These are phyloP conservation scores for Synaphobranchus kaupii DNA, from an alignment of 2,797 vertebrate species.

Conservation along the genomic window DNA sequence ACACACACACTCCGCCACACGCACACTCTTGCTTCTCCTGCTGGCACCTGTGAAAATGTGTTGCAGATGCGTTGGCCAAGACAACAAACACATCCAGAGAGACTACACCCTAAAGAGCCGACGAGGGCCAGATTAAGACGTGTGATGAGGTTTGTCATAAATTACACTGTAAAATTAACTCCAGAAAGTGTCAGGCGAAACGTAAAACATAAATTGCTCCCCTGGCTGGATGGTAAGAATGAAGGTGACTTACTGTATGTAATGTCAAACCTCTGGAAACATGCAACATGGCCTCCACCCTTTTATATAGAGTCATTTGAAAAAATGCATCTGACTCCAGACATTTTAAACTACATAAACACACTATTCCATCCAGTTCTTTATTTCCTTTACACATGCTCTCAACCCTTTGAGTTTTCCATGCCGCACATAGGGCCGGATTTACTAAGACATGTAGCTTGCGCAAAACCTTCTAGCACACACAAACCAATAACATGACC, in stretches of 20 bases:
- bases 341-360: background rate
- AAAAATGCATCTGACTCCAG: background rate
- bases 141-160: background rate
- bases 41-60: background rate
- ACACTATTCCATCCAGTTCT: background rate
- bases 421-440: background rate
- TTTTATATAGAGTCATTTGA: background rate
- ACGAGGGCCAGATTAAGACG: background rate
- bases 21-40: background rate
- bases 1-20: background rate
- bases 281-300: background rate
- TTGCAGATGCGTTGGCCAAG: background rate
- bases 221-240: background rate
- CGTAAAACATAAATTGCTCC: slow-evolving; percentile 6
- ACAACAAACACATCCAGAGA: background rate
- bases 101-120: background rate
- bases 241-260: background rate
- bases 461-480: too few relatives aligned
- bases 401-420: background rate
- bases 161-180: background rate
- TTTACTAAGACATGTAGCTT: too few relatives aligned
- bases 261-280: background rate
- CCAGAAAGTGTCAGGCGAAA: background rate
- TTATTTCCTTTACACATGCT: background rate
- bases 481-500: too few relatives aligned